These are phyloP conservation scores for Typhlomys cinereus DNA, from an alignment of 2,113 vertebrate genomes.

Conservation along the genomic window DNA sequence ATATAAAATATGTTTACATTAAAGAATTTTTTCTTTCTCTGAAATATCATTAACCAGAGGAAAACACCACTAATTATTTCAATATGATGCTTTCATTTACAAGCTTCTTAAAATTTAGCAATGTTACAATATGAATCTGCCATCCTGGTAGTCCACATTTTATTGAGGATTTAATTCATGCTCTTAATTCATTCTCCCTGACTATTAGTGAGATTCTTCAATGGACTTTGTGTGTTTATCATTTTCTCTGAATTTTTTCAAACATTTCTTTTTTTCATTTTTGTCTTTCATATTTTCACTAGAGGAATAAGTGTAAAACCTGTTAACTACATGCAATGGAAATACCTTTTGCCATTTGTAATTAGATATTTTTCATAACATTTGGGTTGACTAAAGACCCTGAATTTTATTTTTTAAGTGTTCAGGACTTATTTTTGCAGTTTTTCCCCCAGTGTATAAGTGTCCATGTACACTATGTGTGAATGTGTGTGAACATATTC, in stretches of 20 bases:
- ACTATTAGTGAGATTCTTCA: background rate
- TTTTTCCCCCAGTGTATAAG: too few relatives aligned
- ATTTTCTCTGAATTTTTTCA: background rate
- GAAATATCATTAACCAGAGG: too few relatives aligned
- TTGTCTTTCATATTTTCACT: background rate
- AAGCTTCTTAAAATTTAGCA: background rate
- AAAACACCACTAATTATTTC: too few relatives aligned
- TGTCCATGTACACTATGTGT: too few relatives aligned
- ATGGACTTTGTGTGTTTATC: background rate
- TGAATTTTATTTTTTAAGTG: too few relatives aligned
- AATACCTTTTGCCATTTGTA: background rate
- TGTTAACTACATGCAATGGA: background rate
- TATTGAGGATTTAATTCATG: background rate
- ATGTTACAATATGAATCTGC: background rate
- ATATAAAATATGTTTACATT: too few relatives aligned
- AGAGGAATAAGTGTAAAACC: background rate
- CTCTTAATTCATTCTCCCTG: background rate
- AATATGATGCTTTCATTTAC: background rate
- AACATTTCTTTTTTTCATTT: background rate
- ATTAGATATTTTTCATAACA: background rate
- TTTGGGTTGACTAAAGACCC: background rate
- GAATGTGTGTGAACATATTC: too few relatives aligned
- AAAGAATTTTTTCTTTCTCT: too few relatives aligned
- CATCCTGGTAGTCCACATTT: background rate
- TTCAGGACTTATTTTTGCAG: too few relatives aligned